phyloP scores from a whole-genome alignment of 2,113 vertebrate species.

The Cygnus buccinator region DNA sequence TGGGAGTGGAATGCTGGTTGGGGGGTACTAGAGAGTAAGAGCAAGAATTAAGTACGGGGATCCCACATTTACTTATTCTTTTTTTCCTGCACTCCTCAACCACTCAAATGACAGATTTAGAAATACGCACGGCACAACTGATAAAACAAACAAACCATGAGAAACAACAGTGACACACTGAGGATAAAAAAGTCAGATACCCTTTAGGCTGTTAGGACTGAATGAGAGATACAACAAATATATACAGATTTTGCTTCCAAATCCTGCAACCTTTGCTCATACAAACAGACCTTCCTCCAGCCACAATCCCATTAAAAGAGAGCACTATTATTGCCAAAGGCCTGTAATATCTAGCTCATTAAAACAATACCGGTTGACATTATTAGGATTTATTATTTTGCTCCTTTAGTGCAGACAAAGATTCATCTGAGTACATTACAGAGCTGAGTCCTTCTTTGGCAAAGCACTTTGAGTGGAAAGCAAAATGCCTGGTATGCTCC shows the following conservation, averaged over 20 bases:
- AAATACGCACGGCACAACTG: neutral
- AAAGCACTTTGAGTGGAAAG: constrained; percentile 32
- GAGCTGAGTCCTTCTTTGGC: constrained; percentile 53
- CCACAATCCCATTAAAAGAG: neutral
- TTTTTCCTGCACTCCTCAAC: neutral
- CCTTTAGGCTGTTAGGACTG: neutral
- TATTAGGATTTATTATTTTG: constrained; percentile 46
- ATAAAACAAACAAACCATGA: constrained; percentile 12
- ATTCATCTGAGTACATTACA: constrained; percentile 21
- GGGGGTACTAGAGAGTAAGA: neutral
- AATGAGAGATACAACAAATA: neutral
- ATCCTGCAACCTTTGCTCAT: neutral
- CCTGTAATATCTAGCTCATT: constrained; percentile 14
- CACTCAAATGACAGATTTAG: neutral
- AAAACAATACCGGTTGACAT: constrained; percentile 31
- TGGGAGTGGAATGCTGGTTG: rapidly evolving
- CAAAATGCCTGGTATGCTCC: neutral
- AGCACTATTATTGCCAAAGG: neutral
- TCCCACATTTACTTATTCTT: neutral
- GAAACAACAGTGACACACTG: neutral
- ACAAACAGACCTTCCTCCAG: neutral
- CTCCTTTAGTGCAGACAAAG: neutral
- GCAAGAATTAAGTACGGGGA: neutral
- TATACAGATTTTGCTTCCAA: neutral
- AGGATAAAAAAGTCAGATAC: neutral